These are phyloP conservation scores for Papilio polyxenes DNA, from an alignment of 1,140 invertebrate genomes.

Conservation along the genomic window DNA sequence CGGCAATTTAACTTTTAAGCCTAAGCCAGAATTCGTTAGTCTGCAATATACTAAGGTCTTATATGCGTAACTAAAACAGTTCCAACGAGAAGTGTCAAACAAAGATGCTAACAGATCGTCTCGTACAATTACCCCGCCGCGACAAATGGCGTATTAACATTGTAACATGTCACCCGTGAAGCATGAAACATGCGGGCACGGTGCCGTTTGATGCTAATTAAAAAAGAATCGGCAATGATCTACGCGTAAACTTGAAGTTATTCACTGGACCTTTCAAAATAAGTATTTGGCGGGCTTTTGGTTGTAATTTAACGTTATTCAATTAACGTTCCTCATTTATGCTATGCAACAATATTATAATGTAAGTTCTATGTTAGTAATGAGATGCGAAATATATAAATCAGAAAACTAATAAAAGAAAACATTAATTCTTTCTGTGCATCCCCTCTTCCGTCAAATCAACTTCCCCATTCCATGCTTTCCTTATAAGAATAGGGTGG, in stretches of 20 bases:
- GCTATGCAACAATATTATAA: no score
- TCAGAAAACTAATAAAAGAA: no score
- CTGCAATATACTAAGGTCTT: not conserved
- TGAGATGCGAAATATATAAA: not conserved
- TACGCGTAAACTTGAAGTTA: constrained; percentile 35
- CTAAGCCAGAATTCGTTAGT: not conserved
- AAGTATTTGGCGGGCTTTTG: not conserved
- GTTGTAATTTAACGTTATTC: not conserved
- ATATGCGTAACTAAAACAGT: constrained; percentile 24
- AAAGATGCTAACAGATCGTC: constrained; percentile 40
- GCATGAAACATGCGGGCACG: constrained; percentile 37
- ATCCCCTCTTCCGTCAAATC: no score
- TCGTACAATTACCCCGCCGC: constrained; percentile 39
- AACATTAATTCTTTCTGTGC: no score
- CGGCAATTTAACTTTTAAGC: not conserved
- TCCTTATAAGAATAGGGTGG: no score
- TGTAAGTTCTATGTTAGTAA: not conserved
- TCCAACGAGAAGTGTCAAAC: constrained; percentile 38
- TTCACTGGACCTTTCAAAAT: constrained; percentile 12
- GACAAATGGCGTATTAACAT: constrained; percentile 40
- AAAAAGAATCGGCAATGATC: constrained; percentile 41
- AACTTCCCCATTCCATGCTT: no score
- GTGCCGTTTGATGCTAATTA: constrained; percentile 40
- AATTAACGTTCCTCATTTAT: no score
- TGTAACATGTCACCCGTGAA: constrained; percentile 40